phyloP scores from a whole-genome alignment of 2,888 invertebrate species.

The Eupithecia tripunctaria region DNA sequence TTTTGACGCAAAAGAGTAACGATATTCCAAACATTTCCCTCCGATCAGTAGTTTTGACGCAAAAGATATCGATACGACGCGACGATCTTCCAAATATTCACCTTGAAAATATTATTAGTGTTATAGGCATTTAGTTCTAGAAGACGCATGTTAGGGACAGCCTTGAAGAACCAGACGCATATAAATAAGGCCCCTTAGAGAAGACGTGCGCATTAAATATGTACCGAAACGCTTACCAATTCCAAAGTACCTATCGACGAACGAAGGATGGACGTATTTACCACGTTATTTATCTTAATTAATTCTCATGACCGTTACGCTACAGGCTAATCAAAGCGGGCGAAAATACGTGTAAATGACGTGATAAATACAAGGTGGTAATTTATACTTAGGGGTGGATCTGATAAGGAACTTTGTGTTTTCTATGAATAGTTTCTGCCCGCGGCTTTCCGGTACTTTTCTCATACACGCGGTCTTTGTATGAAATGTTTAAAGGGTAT shows the following conservation, averaged over 20 bases:
- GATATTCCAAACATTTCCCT: too few relatives aligned
- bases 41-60: not conserved
- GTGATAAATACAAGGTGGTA: not conserved
- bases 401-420: not conserved
- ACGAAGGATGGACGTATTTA: constrained; percentile 6
- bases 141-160: constrained; percentile 4
- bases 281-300: constrained; percentile 4
- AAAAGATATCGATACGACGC: too few relatives aligned
- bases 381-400: not conserved
- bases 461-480: too few relatives aligned
- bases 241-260: constrained; percentile 17
- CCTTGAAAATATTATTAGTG: too few relatives aligned
- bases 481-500: too few relatives aligned
- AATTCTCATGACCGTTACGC: not conserved
- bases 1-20: not conserved
- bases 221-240: constrained; percentile 17
- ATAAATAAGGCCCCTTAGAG: constrained; percentile 17
- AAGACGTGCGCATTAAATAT: constrained; percentile 22
- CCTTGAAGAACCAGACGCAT: constrained; percentile 8
- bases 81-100: not conserved
- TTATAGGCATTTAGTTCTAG: not conserved
- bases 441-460: not conserved
- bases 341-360: not conserved
- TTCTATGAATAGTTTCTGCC: not conserved
- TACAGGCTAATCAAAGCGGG: constrained; percentile 1